Evolutionary conservation across 1,140 invertebrate genomes (phyloP).

Genomic region (Cyclargus thomasi): DNA sequence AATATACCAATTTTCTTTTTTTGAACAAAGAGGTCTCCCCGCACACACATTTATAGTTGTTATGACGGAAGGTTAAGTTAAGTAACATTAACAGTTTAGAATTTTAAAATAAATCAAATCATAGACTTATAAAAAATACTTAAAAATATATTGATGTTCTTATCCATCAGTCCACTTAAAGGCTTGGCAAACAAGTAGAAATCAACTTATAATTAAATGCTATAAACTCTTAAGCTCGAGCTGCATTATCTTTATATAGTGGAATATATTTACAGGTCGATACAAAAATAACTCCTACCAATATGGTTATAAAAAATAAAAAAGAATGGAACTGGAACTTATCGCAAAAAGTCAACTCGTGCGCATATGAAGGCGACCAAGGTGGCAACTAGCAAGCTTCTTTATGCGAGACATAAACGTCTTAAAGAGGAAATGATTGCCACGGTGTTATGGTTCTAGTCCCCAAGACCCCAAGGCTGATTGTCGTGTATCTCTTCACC

Average conservation of each 20-base stretch:
- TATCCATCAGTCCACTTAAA: no score
- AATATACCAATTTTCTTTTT: no score
- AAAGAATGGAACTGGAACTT: slow-evolving; percentile 44
- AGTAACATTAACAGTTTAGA: no score
- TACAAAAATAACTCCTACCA: not conserved
- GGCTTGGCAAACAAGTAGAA: no score
- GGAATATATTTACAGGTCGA: not conserved
- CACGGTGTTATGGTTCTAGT: not conserved
- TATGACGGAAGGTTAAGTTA: no score
- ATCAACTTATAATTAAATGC: no score
- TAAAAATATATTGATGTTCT: no score
- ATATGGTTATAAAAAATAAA: not conserved
- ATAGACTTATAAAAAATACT: no score
- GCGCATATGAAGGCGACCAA: slow-evolving; percentile 67
- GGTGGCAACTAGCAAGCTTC: slow-evolving; percentile 42
- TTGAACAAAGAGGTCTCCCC: no score
- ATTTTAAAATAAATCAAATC: no score
- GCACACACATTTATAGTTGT: no score
- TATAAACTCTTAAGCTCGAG: no score
- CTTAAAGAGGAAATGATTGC: slow-evolving; percentile 28
- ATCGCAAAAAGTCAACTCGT: slow-evolving; percentile 63
- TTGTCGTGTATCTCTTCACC: slow-evolving; percentile 22
- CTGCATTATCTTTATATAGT: not conserved
- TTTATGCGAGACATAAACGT: slow-evolving; percentile 26
- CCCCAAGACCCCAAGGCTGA: slow-evolving; percentile 23